Percentiles rank a stretch among this genome's conserved stretches.
phyloP scores from a whole-genome alignment of 2,113 vertebrate species.

The Ariopsis seemanni region DNA sequence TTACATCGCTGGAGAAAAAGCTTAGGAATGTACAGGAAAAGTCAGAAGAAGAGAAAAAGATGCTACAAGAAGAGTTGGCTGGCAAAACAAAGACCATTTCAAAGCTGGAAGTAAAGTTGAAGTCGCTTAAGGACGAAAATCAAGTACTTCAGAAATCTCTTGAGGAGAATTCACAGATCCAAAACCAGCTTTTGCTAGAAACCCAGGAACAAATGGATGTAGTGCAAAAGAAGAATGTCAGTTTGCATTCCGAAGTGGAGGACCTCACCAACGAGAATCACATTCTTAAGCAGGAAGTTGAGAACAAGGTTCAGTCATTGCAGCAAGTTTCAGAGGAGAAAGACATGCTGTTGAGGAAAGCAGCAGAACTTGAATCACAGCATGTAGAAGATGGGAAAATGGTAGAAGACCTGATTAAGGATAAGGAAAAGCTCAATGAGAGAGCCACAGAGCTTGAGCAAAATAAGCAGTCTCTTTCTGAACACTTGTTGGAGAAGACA shows the following conservation, averaged over 20 bases:
- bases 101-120: slow-evolving; percentile 63
- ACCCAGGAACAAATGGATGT: slow-evolving; percentile 58
- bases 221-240: slow-evolving; percentile 47
- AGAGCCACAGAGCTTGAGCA: slow-evolving; percentile 66
- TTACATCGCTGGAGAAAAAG: slow-evolving; percentile 71
- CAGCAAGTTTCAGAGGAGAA: slow-evolving; percentile 60
- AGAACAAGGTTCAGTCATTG: slow-evolving; percentile 57
- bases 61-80: slow-evolving; percentile 69
- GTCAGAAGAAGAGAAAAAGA: slow-evolving; percentile 65
- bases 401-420: slow-evolving; percentile 63
- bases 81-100: slow-evolving; percentile 67
- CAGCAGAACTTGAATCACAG: slow-evolving; percentile 61
- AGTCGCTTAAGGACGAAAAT: slow-evolving; percentile 61
- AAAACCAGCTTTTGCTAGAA: slow-evolving; percentile 62
- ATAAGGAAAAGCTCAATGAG: slow-evolving; percentile 69
- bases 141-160: slow-evolving; percentile 67
- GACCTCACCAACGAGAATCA: slow-evolving; percentile 68
- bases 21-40: slow-evolving; percentile 62
- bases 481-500: slow-evolving; percentile 73
- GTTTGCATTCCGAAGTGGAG: slow-evolving; percentile 65
- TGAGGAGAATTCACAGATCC: slow-evolving; percentile 60
- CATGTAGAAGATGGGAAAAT: slow-evolving; percentile 61
- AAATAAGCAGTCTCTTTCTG: slow-evolving; percentile 64
- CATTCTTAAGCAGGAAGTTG: slow-evolving; percentile 66
- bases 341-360: slow-evolving; percentile 63